These are phyloP conservation scores for Semotilus atromaculatus DNA, from an alignment of 2,797 vertebrate species.

Conservation along the genomic window DNA sequence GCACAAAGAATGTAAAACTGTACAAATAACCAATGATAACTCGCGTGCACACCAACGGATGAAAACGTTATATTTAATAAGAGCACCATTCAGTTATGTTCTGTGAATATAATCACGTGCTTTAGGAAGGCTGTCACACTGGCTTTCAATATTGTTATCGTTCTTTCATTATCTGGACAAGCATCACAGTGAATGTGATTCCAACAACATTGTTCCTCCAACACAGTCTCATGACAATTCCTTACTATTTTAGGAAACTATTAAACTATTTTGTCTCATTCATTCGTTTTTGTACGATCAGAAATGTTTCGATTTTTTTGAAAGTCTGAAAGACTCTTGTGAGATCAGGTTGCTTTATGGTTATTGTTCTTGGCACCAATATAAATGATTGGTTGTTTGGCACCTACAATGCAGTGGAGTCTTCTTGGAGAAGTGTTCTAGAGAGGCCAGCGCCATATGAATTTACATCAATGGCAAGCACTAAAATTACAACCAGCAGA, in stretches of 20 bases:
- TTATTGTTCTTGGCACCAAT: not conserved
- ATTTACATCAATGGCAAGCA: constrained; percentile 80
- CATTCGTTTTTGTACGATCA: not conserved
- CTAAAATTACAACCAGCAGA: constrained; percentile 75
- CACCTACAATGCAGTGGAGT: constrained; percentile 82
- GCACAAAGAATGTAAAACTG: not conserved
- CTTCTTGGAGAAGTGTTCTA: constrained; percentile 42
- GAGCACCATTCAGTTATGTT: not conserved
- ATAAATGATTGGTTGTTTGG: not conserved
- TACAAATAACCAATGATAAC: not conserved
- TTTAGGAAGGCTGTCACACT: not conserved
- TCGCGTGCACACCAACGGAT: not conserved
- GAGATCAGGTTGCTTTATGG: not conserved
- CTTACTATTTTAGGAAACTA: not conserved
- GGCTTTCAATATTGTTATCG: not conserved
- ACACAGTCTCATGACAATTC: not conserved
- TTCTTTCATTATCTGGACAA: not conserved
- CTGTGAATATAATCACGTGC: not conserved
- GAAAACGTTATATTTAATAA: not conserved
- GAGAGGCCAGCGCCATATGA: constrained; percentile 73
- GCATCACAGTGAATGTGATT: not conserved
- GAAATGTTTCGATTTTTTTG: not conserved
- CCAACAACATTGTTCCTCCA: not conserved
- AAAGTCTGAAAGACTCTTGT: not conserved
- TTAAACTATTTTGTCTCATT: no score